Conservation (phyloP, 2,797 vertebrate genomes). For the Sebastes alutus region DNA sequence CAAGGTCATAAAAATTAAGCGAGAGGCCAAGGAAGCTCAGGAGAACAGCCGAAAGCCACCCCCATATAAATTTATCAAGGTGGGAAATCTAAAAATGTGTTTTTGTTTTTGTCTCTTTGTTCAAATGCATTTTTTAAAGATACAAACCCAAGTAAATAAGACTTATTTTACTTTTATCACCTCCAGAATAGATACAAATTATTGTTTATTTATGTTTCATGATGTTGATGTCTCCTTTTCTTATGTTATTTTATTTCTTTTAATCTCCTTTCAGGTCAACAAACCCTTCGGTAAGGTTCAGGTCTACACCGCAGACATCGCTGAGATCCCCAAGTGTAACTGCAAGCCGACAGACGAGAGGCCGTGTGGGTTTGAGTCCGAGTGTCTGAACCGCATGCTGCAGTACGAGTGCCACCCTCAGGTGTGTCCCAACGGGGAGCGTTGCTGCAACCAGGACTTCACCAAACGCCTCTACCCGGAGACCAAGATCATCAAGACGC, state of each 20-base stretch:
- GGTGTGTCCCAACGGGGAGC: slow-evolving; percentile 91
- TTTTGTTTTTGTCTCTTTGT: background rate
- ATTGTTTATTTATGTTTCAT: background rate
- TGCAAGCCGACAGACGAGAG: slow-evolving; percentile 92
- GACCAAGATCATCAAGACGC: slow-evolving; percentile 94
- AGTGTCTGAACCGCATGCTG: slow-evolving; percentile 97
- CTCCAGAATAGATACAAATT: background rate
- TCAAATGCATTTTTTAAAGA: background rate
- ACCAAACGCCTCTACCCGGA: slow-evolving; percentile 96
- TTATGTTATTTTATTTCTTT: background rate
- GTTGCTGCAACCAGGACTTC: slow-evolving; percentile 97
- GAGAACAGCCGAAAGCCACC: slow-evolving; percentile 95
- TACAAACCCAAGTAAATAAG: background rate
- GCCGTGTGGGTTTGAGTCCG: slow-evolving; percentile 94
- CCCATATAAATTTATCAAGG: slow-evolving; percentile 97
- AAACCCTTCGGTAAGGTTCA: slow-evolving; percentile 94
- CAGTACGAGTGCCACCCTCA: slow-evolving; percentile 98
- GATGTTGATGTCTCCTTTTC: background rate
- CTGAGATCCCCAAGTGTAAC: slow-evolving; percentile 98
- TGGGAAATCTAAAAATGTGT: slow-evolving; percentile 7
- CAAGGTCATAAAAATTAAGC: slow-evolving; percentile 90
- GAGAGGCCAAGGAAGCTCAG: slow-evolving; percentile 94
- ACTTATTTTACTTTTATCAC: background rate
- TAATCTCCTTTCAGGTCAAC: slow-evolving; percentile 86
- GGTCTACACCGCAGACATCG: slow-evolving; percentile 94